Evolutionary conservation across 2,888 invertebrate species (phyloP).

Genomic region (Dicycla oo): DNA sequence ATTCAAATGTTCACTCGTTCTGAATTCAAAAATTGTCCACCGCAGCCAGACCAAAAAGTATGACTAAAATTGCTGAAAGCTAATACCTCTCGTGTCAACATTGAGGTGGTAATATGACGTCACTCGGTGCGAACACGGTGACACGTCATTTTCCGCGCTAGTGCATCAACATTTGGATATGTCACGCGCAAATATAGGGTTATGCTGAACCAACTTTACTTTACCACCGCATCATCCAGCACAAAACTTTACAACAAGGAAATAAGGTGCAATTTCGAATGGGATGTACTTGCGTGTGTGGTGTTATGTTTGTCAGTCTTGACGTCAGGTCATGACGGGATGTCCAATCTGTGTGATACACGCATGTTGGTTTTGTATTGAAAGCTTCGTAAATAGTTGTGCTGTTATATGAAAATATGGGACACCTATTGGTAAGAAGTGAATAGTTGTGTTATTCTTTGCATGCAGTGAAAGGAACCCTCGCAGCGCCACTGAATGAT

Average conservation of each 20-base stretch:
- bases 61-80: slow-evolving; percentile 58
- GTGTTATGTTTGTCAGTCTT: slow-evolving; percentile 38
- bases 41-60: slow-evolving; percentile 43
- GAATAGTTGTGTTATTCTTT: not conserved
- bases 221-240: not conserved
- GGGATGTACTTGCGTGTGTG: not conserved
- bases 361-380: slow-evolving; percentile 71
- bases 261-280: slow-evolving; percentile 37
- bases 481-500: not conserved
- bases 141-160: slow-evolving; percentile 87
- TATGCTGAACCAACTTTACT: slow-evolving; percentile 50
- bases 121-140: slow-evolving; percentile 73
- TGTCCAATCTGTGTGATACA: slow-evolving; percentile 61
- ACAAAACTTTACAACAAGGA: not conserved
- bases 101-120: slow-evolving; percentile 70
- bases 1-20: slow-evolving; percentile 10
- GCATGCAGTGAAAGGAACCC: not conserved
- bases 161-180: slow-evolving; percentile 81
- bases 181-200: slow-evolving; percentile 72
- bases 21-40: slow-evolving; percentile 40
- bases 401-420: slow-evolving; percentile 4
- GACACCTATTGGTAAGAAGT: not conserved
- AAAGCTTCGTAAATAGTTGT: slow-evolving; percentile 56
- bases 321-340: slow-evolving; percentile 61
- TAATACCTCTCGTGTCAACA: slow-evolving; percentile 62